Base-by-base conservation (phyloP, 2,797 vertebrate species). In the Spinus olivaceus region DNA sequence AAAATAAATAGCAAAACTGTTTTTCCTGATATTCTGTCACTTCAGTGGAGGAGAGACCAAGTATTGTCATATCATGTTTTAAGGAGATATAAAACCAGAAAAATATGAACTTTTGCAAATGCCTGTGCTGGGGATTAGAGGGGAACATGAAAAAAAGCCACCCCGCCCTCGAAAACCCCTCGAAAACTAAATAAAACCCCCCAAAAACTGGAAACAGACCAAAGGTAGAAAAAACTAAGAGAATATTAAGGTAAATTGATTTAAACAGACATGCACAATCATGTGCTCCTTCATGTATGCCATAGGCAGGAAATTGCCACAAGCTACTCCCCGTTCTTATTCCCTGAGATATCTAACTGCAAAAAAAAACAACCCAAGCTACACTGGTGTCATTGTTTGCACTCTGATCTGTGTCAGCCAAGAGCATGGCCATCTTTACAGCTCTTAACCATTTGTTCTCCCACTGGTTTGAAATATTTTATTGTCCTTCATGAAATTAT, bases 91-190 rank as follows among this genome's bases (percentile, higher is more conserved):
- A 60, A 78, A 93, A 83, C 0, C 32, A 78, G 23, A 67, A 89
- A 69, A 74, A 89, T 7, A 18, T 9, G 5, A 3, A 17, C 6
- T 66, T 82, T 17, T 81, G 12, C 12, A 86, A 81, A 74, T 57
- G 14, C 2, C 10, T 78, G 3, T 42, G 22, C 5, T 76, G 16
- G 4, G 6, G 9, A 61, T 56, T 53, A 86, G 53, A 23, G 6
- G 0, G 2, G 2, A 28, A 44, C 14, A 12, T 1, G 1, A 8
- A 37, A 39, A 44, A 20, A 54, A 23, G 2, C 5, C 9, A 13
- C 8, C 3, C 0, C 1, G 2, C 4, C 11, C 9, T 13, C 3
- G 14, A 33, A 35, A 28, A 22, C 8, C 0, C 2, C 9, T 14
- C 5, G 2, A 17, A n/a, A 46, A 16, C 9, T 11, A 23, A 39